Conservation (phyloP, 2,797 vertebrate genomes). For the Todus mexicanus region DNA sequence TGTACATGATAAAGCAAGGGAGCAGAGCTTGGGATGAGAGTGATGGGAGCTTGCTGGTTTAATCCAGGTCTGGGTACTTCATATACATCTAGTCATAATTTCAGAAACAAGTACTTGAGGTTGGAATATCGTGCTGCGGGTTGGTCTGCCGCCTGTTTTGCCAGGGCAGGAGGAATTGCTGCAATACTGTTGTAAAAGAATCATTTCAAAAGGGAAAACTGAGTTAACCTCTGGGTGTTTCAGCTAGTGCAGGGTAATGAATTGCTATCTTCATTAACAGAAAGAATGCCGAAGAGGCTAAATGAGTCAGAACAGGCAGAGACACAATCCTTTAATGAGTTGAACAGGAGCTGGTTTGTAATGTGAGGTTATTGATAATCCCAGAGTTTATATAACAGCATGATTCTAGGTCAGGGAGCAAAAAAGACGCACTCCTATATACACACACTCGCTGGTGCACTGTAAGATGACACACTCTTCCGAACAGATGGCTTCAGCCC, state of each 20-base stretch:
- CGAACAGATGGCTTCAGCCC: not conserved
- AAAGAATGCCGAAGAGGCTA: constrained; percentile 40
- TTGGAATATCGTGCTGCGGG: constrained; percentile 58
- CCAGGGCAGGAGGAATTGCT: constrained; percentile 53
- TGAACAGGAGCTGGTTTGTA: constrained; percentile 62
- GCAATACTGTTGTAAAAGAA: constrained; percentile 49
- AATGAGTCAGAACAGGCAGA: constrained; percentile 67
- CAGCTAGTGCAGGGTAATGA: constrained; percentile 58
- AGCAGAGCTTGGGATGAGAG: constrained; percentile 10
- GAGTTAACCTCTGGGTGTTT: constrained; percentile 63
- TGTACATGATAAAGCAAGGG: constrained; percentile 32
- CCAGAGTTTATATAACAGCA: constrained; percentile 60
- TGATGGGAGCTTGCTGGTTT: constrained; percentile 50
- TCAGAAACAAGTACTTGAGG: constrained; percentile 55
- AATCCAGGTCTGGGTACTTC: constrained; percentile 50
- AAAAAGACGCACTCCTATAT: not conserved
- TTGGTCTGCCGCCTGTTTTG: constrained; percentile 37
- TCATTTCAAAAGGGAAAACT: constrained; percentile 55
- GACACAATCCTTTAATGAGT: constrained; percentile 59
- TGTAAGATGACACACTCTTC: not conserved
- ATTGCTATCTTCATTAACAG: constrained; percentile 65
- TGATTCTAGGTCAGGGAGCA: constrained; percentile 69
- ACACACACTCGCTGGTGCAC: rapidly evolving
- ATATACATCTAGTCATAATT: constrained; percentile 34
- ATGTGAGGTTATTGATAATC: constrained; percentile 69